Base-by-base conservation (phyloP, 2,888 invertebrate genomes). In the Cephus pygmeus region DNA sequence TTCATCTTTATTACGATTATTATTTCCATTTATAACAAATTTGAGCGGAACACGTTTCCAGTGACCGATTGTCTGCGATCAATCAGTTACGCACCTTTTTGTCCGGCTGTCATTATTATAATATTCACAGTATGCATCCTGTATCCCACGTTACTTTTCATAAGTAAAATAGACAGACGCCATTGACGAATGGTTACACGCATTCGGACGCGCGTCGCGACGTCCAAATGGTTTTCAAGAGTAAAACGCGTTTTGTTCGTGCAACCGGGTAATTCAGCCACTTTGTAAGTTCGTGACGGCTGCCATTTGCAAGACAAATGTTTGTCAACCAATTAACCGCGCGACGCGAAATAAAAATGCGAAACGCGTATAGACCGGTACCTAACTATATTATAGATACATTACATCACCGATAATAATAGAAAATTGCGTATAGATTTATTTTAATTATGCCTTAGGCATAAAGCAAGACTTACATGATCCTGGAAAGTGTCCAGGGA, bases 121-220 rank as follows among this genome's bases (percentile, higher is more conserved):
- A 6, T 23, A 56, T 56, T 56, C 56, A 56, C 23, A 23, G 56
- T 56, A 56, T 56, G 56, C 56, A 56, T 56, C 23, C 9, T 56
- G 23, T 56, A 56, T 56, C 9, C 23, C 23, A 23, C 56, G 56
- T 84, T 82, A 83, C 82, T 84, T 82, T 82, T 84, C 83, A 81
- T 82, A 81, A 84, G 81, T 83, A 73, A 83, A 84, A 78, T 81
- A 79, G 83, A 76, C 79, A 69, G 76, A 75, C 74, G 76, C 81
- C 80, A 79, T 81, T 77, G 77, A 69, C 40, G 73, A 35, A 40
- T 69, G 34, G 76, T 75, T 34, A 23, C 12, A 71, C 33, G 71
- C 33, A 86, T 84, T 83, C 80, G 73, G 75, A 75, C 76, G 73
- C 73, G 78, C 75, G 34, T 68, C 34, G 30, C 33, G 69, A 68